Evolutionary conservation across 2,888 invertebrate species (phyloP).

Genomic region (Sinopyrophorus schimmeli): DNA sequence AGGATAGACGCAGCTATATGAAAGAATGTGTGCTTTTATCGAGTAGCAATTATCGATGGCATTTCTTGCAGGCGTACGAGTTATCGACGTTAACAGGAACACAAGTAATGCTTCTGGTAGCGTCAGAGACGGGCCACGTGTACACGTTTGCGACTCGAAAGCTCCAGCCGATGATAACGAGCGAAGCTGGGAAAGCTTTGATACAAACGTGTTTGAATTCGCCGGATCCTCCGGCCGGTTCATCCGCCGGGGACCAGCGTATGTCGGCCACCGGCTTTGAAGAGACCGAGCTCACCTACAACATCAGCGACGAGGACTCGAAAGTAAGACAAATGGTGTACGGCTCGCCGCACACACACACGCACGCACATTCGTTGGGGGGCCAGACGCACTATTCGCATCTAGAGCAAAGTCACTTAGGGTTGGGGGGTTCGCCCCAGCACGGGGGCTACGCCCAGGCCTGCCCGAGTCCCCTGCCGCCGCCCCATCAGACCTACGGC

Average conservation of each 20-base stretch:
- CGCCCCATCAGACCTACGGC: conserved; percentile 60
- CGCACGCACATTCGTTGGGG: conserved; percentile 64
- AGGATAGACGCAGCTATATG: too few species aligned
- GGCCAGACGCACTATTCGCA: conserved; percentile 53
- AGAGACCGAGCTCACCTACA: conserved; percentile 97
- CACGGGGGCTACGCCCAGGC: conserved; percentile 66
- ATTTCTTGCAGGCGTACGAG: conserved; percentile 91
- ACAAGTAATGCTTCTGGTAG: conserved; percentile 98
- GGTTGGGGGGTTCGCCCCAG: conserved; percentile 54
- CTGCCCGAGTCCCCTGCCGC: conserved; percentile 76
- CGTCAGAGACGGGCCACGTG: conserved; percentile 98
- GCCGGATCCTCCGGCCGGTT: conserved; percentile 81
- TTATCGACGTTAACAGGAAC: conserved; percentile 98
- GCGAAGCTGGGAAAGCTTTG: conserved; percentile 93
- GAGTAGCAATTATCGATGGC: too few species aligned
- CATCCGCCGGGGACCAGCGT: conserved; percentile 82
- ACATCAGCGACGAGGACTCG: conserved; percentile 92
- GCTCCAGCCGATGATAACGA: conserved; percentile 99
- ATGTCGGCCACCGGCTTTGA: conserved; percentile 99
- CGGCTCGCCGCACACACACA: conserved; percentile 65
- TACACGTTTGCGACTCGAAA: conserved; percentile 99
- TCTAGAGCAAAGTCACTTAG: conserved; percentile 52
- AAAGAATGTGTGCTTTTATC: too few species aligned
- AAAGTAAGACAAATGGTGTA: conserved; percentile 97
- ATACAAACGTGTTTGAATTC: conserved; percentile 99